A percentile compares a stretch with the other conserved stretches of the same genome.
These are phyloP conservation scores for Sarcophaga peregrina DNA, from an alignment of 1,140 invertebrate genomes.

Conservation along the genomic window DNA sequence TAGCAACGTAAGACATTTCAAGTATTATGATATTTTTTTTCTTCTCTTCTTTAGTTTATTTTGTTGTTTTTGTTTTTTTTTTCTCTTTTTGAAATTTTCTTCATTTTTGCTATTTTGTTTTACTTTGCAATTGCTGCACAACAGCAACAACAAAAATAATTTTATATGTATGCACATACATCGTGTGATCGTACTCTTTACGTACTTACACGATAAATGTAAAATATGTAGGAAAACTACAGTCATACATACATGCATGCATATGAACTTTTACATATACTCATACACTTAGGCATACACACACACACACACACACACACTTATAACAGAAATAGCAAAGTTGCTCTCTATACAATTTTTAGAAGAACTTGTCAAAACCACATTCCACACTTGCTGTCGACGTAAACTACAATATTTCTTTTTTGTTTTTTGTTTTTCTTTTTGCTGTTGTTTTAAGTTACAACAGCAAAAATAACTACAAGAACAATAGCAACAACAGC, in stretches of 20 bases:
- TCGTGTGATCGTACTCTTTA: not conserved
- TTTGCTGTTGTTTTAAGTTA: not conserved
- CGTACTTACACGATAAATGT: slow-evolving; percentile 6
- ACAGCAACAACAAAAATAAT: no score
- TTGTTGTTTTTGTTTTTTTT: slow-evolving; percentile 4
- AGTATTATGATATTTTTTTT: slow-evolving; percentile 12
- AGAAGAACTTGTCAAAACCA: slow-evolving; percentile 66
- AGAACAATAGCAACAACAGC: slow-evolving; percentile 27
- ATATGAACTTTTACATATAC: not conserved
- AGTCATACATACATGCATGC: not conserved
- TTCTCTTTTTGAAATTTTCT: no score
- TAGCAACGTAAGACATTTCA: slow-evolving; percentile 10
- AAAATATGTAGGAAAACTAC: slow-evolving; percentile 12
- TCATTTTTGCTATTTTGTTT: no score
- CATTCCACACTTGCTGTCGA: slow-evolving; percentile 53
- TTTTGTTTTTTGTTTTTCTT: no score
- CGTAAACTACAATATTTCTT: slow-evolving; percentile 46
- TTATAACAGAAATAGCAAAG: slow-evolving; percentile 58
- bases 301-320: not conserved
- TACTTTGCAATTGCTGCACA: no score
- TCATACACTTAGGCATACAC: not conserved
- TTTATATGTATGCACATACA: not conserved
- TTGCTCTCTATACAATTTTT: slow-evolving; percentile 64
- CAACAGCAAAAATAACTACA: slow-evolving; percentile 29
- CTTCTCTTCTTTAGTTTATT: not conserved